These are phyloP conservation scores for Valencia hispanica DNA, from an alignment of 2,797 vertebrate species.

Conservation along the genomic window DNA sequence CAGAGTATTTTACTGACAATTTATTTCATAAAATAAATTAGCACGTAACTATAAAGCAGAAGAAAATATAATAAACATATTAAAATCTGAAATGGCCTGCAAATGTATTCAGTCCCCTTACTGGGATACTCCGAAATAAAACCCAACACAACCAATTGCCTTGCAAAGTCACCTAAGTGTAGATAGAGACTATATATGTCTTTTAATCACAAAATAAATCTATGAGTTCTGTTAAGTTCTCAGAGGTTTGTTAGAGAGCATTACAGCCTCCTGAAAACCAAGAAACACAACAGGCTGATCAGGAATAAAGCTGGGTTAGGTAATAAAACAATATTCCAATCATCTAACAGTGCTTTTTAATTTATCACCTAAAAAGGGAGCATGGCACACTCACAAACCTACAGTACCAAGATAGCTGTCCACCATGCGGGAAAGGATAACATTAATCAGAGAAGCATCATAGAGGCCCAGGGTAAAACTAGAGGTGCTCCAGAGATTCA, in stretches of 20 bases:
- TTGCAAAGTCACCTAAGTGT: background rate
- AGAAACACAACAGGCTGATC: background rate
- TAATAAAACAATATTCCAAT: background rate
- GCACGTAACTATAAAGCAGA: background rate
- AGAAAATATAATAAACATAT: background rate
- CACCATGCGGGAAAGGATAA: background rate
- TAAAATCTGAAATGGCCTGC: background rate
- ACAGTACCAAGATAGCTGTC: conserved; percentile 1
- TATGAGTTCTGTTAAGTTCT: background rate
- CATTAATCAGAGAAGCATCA: background rate
- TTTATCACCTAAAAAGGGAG: background rate
- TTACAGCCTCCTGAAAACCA: background rate
- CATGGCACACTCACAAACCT: background rate
- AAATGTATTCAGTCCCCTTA: background rate
- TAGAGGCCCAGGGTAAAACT: background rate
- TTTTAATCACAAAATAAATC: background rate
- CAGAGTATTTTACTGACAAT: too few relatives aligned
- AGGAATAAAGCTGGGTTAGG: background rate
- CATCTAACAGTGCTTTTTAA: background rate
- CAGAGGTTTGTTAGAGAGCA: background rate
- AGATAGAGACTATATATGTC: background rate
- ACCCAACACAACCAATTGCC: background rate
- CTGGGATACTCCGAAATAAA: too few relatives aligned
- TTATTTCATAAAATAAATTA: too few relatives aligned
- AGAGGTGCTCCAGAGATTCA: background rate